phyloP scores from a whole-genome alignment of 2,888 invertebrate species.

The Stomorhina lunata region DNA sequence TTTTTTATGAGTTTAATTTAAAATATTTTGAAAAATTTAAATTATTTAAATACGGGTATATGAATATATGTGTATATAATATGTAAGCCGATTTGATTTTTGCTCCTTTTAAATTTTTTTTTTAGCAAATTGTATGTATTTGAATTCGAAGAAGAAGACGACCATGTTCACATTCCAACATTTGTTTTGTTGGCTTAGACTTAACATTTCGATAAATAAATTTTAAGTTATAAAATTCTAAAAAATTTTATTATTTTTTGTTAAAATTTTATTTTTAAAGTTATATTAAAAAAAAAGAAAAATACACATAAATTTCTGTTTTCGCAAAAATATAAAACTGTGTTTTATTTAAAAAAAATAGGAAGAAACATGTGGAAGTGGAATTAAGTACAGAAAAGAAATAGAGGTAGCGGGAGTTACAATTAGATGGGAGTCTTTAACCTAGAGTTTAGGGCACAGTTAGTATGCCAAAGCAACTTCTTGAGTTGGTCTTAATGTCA shows the following conservation, averaged over 20 bases:
- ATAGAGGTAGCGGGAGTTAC: no score
- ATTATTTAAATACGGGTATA: constrained; percentile 51
- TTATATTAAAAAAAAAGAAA: constrained; percentile 34
- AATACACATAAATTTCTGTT: constrained; percentile 44
- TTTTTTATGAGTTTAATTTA: constrained; percentile 7
- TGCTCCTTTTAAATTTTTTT: constrained; percentile 27
- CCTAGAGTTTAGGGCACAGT: no score
- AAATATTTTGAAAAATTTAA: constrained; percentile 12
- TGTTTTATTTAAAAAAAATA: no score
- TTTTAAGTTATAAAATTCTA: constrained; percentile 34
- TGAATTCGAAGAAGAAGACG: no score
- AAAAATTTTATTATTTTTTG: not conserved
- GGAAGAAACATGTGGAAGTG: no score
- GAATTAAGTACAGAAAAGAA: no score
- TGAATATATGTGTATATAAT: no score
- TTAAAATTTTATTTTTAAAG: constrained; percentile 18
- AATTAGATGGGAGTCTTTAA: no score
- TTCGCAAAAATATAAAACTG: constrained; percentile 41
- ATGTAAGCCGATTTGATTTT: constrained; percentile 35
- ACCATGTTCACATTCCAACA: constrained; percentile 43
- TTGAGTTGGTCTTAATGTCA: no score
- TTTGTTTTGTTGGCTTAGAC: constrained; percentile 37
- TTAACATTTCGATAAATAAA: constrained; percentile 36
- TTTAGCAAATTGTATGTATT: constrained; percentile 35
- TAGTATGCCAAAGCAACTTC: no score